These are phyloP conservation scores for Serilophus lunatus DNA, from an alignment of 2,113 vertebrate species.

Conservation along the genomic window DNA sequence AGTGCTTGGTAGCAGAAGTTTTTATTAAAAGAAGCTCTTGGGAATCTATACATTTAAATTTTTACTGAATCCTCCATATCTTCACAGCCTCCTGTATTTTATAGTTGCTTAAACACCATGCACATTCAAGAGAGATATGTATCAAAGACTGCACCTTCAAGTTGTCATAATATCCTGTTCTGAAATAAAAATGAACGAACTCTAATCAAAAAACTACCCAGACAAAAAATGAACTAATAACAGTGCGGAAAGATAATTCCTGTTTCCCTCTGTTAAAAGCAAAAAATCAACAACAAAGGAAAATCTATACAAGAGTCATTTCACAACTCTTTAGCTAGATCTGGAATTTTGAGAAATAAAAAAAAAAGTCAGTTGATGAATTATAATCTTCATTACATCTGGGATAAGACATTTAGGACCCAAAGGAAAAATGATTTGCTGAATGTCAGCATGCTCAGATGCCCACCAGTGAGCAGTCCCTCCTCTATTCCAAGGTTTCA, in stretches of 20 bases:
- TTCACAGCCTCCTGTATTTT: not conserved
- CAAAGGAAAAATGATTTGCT: conserved; percentile 44
- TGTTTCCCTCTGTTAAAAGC: not conserved
- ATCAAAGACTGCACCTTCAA: not conserved
- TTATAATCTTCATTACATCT: conserved; percentile 61
- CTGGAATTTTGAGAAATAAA: not conserved
- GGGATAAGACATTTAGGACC: conserved; percentile 38
- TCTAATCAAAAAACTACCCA: not conserved
- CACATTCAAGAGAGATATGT: not conserved
- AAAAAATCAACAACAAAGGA: not conserved
- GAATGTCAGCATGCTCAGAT: conserved; percentile 60
- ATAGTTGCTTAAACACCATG: not conserved
- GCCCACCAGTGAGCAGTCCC: conserved; percentile 55
- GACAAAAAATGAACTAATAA: not conserved
- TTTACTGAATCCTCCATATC: not conserved
- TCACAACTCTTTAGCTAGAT: not conserved
- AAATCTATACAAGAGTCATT: not conserved
- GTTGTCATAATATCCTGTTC: not conserved
- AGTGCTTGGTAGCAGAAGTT: not conserved
- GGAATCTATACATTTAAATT: not conserved
- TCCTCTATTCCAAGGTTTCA: conserved; percentile 19
- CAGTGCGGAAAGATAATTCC: not conserved
- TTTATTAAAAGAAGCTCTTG: not conserved
- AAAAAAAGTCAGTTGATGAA: conserved; percentile 24
- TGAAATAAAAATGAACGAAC: not conserved